phyloP scores from a whole-genome alignment of 1,140 invertebrate genomes.

The Drosophila bifasciata region DNA sequence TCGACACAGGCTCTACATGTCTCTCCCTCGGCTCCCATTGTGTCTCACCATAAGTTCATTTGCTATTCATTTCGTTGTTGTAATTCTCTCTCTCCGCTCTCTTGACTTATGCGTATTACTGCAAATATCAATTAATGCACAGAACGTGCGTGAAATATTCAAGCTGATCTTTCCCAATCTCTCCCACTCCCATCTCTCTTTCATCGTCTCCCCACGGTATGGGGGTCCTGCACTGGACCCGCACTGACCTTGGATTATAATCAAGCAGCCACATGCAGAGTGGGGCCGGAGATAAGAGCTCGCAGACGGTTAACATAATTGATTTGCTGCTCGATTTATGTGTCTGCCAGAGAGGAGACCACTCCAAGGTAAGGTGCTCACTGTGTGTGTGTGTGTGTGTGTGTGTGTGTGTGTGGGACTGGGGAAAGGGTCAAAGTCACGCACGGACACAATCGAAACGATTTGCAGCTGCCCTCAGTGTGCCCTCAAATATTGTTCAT shows the following conservation, averaged over 20 bases:
- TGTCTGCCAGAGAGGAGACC: slow-evolving; percentile 20
- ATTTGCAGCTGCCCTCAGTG: slow-evolving; percentile 16
- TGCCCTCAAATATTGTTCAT: slow-evolving; percentile 14
- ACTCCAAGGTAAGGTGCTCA: slow-evolving; percentile 21
- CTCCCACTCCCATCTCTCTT: neutral
- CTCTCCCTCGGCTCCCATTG: neutral
- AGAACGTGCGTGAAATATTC: slow-evolving; percentile 74
- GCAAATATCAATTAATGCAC: slow-evolving; percentile 81
- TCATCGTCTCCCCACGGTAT: too few relatives aligned
- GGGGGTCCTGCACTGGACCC: slow-evolving; percentile 10
- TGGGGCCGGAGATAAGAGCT: slow-evolving; percentile 45
- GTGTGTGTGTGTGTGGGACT: too few relatives aligned
- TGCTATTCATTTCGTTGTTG: slow-evolving; percentile 71
- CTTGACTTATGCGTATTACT: slow-evolving; percentile 78
- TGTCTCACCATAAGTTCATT: slow-evolving; percentile 43
- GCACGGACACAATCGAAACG: slow-evolving; percentile 37
- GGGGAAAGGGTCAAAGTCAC: slow-evolving; percentile 52
- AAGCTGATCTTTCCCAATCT: slow-evolving; percentile 35
- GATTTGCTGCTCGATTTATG: slow-evolving; percentile 73
- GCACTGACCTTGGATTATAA: slow-evolving; percentile 69
- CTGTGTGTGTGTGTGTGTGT: too few relatives aligned
- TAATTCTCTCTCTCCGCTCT: slow-evolving; percentile 19
- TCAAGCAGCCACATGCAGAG: slow-evolving; percentile 42
- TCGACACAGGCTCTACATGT: neutral
- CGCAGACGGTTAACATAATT: slow-evolving; percentile 67